Percentiles rank a stretch among this genome's conserved stretches.
These are phyloP conservation scores for Melanotaenia pygmaea DNA, from an alignment of 2,797 vertebrate genomes.

Conservation along the genomic window DNA sequence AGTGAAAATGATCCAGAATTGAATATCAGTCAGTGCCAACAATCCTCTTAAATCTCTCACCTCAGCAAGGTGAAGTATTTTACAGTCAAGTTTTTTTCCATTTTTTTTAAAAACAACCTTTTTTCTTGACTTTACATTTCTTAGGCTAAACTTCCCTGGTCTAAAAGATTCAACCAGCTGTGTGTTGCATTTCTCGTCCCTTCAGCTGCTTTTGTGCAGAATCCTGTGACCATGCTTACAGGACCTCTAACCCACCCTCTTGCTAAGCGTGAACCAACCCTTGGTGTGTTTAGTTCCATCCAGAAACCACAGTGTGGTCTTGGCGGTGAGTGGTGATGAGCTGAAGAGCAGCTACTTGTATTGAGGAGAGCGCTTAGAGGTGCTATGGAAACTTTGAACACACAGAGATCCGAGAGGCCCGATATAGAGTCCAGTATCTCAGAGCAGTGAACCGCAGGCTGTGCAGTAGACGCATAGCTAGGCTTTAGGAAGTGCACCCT, in stretches of 20 bases:
- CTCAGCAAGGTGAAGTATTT: background rate
- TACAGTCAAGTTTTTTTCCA: background rate
- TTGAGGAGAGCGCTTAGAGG: constrained; percentile 65
- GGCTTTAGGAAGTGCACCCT: constrained; percentile 62
- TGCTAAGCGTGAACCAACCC: constrained; percentile 46
- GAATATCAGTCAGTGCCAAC: background rate
- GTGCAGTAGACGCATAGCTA: constrained; percentile 43
- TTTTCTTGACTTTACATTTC: background rate
- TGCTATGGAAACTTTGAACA: constrained; percentile 76
- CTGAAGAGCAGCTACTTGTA: constrained; percentile 56
- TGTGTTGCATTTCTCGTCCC: constrained; percentile 2
- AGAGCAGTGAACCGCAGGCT: constrained; percentile 71
- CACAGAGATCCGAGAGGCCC: constrained; percentile 48
- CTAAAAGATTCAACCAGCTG: background rate
- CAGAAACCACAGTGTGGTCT: constrained; percentile 79
- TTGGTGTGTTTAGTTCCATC: constrained; percentile 60
- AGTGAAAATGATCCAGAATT: background rate
- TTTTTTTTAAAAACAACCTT: background rate
- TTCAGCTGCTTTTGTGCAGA: constrained; percentile 12
- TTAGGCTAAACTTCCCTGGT: background rate
- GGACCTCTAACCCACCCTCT: constrained; percentile 55
- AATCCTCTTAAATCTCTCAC: too few relatives aligned
- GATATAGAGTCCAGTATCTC: constrained; percentile 73
- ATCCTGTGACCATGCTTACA: constrained; percentile 32
- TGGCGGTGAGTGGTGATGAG: constrained; percentile 60